phyloP scores from a whole-genome alignment of 2,888 invertebrate genomes.

The Petrolisthes manimaculis region DNA sequence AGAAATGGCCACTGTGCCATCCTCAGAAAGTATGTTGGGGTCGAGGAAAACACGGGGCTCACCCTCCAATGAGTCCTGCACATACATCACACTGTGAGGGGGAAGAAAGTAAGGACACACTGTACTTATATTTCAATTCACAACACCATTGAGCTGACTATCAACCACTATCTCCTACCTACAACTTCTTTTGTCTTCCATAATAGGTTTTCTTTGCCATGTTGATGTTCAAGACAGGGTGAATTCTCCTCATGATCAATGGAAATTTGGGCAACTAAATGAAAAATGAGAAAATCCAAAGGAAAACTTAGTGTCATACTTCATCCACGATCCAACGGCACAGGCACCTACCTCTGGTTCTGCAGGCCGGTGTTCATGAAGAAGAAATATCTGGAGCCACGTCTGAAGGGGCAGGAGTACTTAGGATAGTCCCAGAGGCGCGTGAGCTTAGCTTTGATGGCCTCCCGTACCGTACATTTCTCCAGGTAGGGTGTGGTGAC shows the following conservation, averaged over 20 bases:
- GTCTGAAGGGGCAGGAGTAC: conserved; percentile 86
- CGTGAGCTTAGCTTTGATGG: conserved; percentile 83
- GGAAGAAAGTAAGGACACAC: conserved; percentile 28
- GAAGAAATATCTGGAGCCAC: conserved; percentile 90
- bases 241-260: no score
- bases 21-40: conserved; percentile 90
- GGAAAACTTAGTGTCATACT: no score
- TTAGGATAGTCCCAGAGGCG: conserved; percentile 97
- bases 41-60: conserved; percentile 92
- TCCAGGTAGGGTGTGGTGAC: conserved; percentile 88
- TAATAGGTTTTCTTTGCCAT: no score
- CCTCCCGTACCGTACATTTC: conserved; percentile 79
- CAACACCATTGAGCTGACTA: neutral
- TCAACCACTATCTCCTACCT: neutral
- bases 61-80: conserved; percentile 82
- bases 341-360: conserved; percentile 84
- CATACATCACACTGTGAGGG: conserved; percentile 84
- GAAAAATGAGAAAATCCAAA: no score
- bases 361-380: conserved; percentile 94
- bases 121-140: neutral
- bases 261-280: no score
- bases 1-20: conserved; percentile 88
- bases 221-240: no score
- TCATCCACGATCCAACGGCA: no score
- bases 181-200: neutral